These are phyloP conservation scores for Drosophila austrosaltans DNA, from an alignment of 2,888 invertebrate species.

Conservation along the genomic window DNA sequence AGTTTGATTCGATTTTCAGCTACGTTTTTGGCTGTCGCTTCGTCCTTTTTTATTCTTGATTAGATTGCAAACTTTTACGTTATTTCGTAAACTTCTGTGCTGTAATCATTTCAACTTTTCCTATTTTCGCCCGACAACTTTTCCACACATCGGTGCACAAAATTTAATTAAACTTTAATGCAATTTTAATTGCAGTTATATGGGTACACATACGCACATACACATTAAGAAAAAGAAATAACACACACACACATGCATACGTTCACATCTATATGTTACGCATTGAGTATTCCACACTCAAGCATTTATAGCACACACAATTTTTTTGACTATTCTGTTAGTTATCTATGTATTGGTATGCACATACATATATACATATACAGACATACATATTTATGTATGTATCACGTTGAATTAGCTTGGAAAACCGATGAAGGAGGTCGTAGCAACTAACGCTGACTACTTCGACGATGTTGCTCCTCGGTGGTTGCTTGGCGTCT, in stretches of 20 bases:
- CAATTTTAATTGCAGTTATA: conserved; percentile 62
- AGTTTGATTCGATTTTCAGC: conserved; percentile 43
- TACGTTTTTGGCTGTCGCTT: conserved; percentile 17
- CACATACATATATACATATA: conserved; percentile 16
- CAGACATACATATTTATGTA: conserved; percentile 23
- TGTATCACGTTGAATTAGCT: conserved; percentile 20
- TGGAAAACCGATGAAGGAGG: conserved; percentile 1
- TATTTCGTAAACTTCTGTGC: conserved; percentile 30
- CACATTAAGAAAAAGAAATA: background rate
- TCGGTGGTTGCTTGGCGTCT: conserved; percentile 68
- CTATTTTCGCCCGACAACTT: conserved; percentile 35
- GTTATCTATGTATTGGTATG: conserved; percentile 22
- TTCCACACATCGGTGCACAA: conserved; percentile 25
- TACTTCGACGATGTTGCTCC: conserved; percentile 52
- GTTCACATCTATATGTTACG: conserved; percentile 53
- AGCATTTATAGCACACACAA: conserved; percentile 59
- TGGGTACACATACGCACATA: conserved; percentile 29
- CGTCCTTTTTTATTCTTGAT: conserved; percentile 32
- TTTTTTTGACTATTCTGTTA: conserved; percentile 43
- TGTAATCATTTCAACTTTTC: conserved; percentile 48
- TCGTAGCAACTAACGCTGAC: conserved; percentile 40
- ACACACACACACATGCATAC: conserved; percentile 28
- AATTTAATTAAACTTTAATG: conserved; percentile 44
- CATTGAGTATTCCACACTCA: conserved; percentile 56
- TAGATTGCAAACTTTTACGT: conserved; percentile 39